Evolutionary conservation across 1,140 invertebrate species (phyloP).

Genomic region (Diachasmimorpha longicaudata): DNA sequence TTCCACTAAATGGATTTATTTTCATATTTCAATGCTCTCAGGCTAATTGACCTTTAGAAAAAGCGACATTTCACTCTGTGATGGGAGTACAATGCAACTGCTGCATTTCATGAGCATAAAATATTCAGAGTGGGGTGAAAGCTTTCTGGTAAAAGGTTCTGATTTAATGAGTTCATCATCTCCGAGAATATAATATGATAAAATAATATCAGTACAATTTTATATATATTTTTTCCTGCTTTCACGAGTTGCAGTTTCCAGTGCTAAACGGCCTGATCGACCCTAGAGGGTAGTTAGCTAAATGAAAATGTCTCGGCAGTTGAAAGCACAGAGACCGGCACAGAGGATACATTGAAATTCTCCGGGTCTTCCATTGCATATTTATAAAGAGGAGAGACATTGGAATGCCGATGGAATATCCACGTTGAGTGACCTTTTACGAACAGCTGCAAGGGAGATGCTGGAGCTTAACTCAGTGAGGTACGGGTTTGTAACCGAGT

Average conservation of each 20-base stretch:
- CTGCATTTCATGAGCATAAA: neutral
- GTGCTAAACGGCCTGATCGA: neutral
- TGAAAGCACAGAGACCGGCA: neutral
- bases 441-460: neutral
- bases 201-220: neutral
- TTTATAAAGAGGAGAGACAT: constrained; percentile 40
- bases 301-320: neutral
- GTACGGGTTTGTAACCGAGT: neutral
- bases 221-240: neutral
- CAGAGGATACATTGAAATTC: neutral
- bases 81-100: neutral
- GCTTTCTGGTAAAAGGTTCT: neutral
- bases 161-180: neutral
- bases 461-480: neutral
- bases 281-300: neutral
- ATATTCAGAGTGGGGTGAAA: neutral
- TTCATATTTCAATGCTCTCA: neutral
- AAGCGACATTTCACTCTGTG: neutral
- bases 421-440: constrained; percentile 27
- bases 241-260: neutral
- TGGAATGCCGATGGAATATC: constrained; percentile 36
- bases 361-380: constrained; percentile 37
- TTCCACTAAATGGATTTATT: neutral
- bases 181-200: neutral
- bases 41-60: neutral